Conservation (phyloP, 2,888 invertebrate species). For the Lacanobia wlatinum region DNA sequence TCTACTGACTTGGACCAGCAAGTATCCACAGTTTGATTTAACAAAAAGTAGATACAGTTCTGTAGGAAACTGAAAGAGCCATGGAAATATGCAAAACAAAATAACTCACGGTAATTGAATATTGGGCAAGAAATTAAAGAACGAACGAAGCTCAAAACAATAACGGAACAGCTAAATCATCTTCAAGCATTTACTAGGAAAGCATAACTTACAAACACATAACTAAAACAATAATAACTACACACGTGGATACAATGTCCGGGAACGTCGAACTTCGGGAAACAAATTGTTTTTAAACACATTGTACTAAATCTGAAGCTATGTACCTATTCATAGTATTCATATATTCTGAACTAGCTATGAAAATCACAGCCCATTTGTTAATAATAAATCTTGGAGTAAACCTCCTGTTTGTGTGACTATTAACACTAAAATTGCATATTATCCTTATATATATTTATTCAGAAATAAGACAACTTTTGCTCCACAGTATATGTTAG, state of each 20-base stretch:
- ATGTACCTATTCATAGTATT: background rate
- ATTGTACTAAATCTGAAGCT: conserved; percentile 26
- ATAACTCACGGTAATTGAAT: conserved; percentile 12
- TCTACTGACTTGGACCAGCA: too few species aligned
- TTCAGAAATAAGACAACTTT: too few species aligned
- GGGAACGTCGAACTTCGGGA: conserved; percentile 41
- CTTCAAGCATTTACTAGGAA: conserved; percentile 53
- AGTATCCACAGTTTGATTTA: too few species aligned
- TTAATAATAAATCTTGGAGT: conserved; percentile 17
- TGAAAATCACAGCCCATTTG: conserved; percentile 8
- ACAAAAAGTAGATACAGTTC: background rate
- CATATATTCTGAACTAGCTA: conserved; percentile 1
- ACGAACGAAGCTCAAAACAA: conserved; percentile 16
- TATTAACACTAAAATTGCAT: too few species aligned
- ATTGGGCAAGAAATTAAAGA: conserved; percentile 6
- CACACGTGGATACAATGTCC: conserved; percentile 56
- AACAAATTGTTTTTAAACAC: conserved; percentile 38
- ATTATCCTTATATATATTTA: too few species aligned
- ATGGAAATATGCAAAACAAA: conserved; percentile 17
- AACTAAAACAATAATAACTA: conserved; percentile 26
- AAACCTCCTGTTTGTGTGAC: background rate
- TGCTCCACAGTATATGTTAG: too few species aligned
- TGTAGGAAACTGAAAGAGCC: too few species aligned
- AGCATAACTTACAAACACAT: conserved; percentile 35
- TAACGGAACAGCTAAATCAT: conserved; percentile 45